These are phyloP conservation scores for Rhamnusium bicolor DNA, from an alignment of 2,888 invertebrate species.

Conservation along the genomic window DNA sequence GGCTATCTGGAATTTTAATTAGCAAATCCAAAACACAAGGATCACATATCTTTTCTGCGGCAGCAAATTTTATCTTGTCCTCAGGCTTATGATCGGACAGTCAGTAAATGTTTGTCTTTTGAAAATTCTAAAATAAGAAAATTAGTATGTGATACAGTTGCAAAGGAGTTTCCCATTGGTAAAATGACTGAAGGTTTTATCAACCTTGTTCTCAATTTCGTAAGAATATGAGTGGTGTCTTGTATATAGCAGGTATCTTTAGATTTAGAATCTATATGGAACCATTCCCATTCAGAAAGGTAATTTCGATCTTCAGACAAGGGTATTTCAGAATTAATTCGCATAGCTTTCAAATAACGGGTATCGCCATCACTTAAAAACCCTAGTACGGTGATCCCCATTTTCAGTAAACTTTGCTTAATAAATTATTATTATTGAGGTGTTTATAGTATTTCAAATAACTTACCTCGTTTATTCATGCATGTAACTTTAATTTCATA, in stretches of 20 bases:
- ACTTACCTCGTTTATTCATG: too few species aligned
- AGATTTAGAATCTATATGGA: slow-evolving; percentile 4
- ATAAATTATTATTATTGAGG: slow-evolving; percentile 38
- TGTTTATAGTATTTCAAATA: too few species aligned
- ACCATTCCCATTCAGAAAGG: slow-evolving; percentile 31
- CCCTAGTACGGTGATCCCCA: slow-evolving; percentile 9
- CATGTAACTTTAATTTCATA: too few species aligned
- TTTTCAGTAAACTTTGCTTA: slow-evolving; percentile 27
- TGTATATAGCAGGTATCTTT: slow-evolving; percentile 31
- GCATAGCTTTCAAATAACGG: slow-evolving; percentile 41
- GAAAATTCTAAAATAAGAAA: slow-evolving; percentile 41
- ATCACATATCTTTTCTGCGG: slow-evolving; percentile 51
- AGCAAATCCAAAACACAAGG: slow-evolving; percentile 1
- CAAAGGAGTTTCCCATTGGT: not conserved
- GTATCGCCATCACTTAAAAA: slow-evolving; percentile 36
- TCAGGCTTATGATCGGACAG: slow-evolving; percentile 38
- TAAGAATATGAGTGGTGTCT: slow-evolving; percentile 37
- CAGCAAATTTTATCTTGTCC: slow-evolving; percentile 56
- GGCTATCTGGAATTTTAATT: slow-evolving; percentile 4
- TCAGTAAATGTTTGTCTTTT: slow-evolving; percentile 53
- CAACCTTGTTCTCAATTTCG: slow-evolving; percentile 24
- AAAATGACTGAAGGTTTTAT: slow-evolving; percentile 11
- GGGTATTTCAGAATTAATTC: slow-evolving; percentile 9
- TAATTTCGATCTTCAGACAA: not conserved
- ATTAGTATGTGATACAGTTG: slow-evolving; percentile 47